Evolutionary conservation across 2,888 invertebrate genomes (phyloP).

Genomic region (Hirudinaria manillensis): DNA sequence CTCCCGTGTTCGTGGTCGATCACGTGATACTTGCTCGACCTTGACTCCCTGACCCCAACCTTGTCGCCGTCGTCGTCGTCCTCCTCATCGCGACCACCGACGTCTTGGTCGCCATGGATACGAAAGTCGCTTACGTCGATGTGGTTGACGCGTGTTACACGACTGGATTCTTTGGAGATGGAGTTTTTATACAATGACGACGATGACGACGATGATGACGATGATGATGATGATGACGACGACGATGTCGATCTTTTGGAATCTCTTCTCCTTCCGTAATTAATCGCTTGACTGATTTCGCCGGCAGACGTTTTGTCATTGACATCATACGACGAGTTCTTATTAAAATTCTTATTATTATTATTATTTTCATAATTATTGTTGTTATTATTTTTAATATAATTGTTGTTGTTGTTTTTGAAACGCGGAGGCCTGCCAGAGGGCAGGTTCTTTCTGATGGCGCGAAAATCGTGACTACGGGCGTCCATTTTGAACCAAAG

Average conservation of each 20-base stretch:
- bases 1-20: not conserved
- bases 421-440: too few relatives aligned
- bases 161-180: not conserved
- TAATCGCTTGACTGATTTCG: too few relatives aligned
- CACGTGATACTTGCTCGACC: not conserved
- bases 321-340: too few relatives aligned
- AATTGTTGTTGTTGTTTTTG: too few relatives aligned
- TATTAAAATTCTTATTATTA: too few relatives aligned
- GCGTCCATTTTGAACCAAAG: not conserved
- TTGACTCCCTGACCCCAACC: not conserved
- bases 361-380: too few relatives aligned
- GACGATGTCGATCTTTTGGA: not conserved
- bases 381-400: too few relatives aligned
- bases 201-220: not conserved
- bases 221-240: constrained; percentile 13
- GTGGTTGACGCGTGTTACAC: not conserved
- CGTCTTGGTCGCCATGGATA: not conserved
- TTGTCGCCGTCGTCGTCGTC: not conserved
- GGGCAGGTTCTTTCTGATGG: not conserved
- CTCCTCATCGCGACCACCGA: not conserved
- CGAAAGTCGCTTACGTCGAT: not conserved
- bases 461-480: not conserved
- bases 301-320: too few relatives aligned
- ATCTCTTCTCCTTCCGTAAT: too few relatives aligned
- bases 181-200: not conserved